Evolutionary conservation across 1,140 invertebrate genomes (phyloP).

Genomic region (Idris sp.): DNA sequence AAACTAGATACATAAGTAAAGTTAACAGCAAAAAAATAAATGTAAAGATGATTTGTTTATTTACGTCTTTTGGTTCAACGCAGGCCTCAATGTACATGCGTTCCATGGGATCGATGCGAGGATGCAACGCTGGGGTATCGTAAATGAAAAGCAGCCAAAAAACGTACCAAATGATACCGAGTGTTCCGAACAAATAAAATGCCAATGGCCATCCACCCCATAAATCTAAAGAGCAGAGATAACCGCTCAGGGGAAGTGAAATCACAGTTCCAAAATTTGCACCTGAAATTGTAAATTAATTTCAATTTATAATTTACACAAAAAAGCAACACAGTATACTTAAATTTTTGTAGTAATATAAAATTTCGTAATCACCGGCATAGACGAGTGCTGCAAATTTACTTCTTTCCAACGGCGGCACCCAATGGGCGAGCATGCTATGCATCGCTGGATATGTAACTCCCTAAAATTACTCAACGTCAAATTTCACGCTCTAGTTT

Average conservation of each 20-base stretch:
- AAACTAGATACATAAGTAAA: no score
- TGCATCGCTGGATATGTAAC: slow-evolving; percentile 91
- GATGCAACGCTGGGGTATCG: slow-evolving; percentile 90
- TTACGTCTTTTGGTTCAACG: slow-evolving; percentile 72
- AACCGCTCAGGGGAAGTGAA: slow-evolving; percentile 89
- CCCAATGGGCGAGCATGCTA: slow-evolving; percentile 89
- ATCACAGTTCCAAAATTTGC: slow-evolving; percentile 93
- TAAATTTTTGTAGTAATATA: no score
- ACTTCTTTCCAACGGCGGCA: slow-evolving; percentile 87
- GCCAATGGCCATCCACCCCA: slow-evolving; percentile 91
- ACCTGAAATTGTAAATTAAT: slow-evolving; percentile 77
- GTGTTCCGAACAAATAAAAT: slow-evolving; percentile 90
- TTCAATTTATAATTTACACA: slow-evolving; percentile 22
- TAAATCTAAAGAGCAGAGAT: slow-evolving; percentile 86
- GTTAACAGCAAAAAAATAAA: no score
- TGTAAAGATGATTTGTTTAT: no score
- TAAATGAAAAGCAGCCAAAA: slow-evolving; percentile 88
- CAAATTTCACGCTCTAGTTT: slow-evolving; percentile 46
- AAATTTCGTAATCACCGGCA: slow-evolving; percentile 84
- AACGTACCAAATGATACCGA: slow-evolving; percentile 91
- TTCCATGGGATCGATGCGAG: slow-evolving; percentile 88
- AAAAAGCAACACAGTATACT: slow-evolving; percentile 31
- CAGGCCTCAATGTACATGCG: slow-evolving; percentile 89
- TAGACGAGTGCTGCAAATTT: slow-evolving; percentile 89
- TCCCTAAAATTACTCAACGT: slow-evolving; percentile 78